Percentiles rank a stretch among this genome's conserved stretches.
Conservation (phyloP, 2,113 vertebrate species). For the Apodemus sylvaticus region DNA sequence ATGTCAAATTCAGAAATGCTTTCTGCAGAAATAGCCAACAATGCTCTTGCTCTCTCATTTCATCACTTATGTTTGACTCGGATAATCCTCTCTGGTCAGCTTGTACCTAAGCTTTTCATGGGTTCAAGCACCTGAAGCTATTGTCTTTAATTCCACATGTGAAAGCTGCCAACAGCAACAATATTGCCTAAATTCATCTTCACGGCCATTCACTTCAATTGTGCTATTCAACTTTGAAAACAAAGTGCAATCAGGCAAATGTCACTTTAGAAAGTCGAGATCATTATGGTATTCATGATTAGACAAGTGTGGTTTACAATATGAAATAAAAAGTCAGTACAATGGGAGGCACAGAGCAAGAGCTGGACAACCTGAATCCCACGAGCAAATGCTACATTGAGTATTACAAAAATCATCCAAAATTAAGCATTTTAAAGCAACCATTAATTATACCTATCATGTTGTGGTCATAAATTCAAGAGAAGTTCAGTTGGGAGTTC, state of each 20-base stretch:
- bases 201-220: neutral
- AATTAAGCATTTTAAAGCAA: neutral
- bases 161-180: neutral
- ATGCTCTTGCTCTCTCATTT: neutral
- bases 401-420: neutral
- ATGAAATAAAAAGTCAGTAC: neutral
- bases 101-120: neutral
- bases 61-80: neutral
- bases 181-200: neutral
- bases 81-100: neutral
- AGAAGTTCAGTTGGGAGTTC: neutral
- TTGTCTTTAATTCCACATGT: neutral
- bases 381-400: neutral
- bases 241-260: slow-evolving; percentile 30
- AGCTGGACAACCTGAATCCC: neutral
- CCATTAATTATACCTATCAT: neutral
- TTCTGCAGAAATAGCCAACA: neutral
- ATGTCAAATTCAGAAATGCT: neutral
- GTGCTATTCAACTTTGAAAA: slow-evolving; percentile 3
- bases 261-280: neutral
- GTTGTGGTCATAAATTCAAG: neutral
- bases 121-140: neutral
- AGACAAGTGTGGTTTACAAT: neutral
- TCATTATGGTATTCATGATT: neutral
- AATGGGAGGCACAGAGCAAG: neutral